phyloP scores from a whole-genome alignment of 2,797 vertebrate species.

The Notolabrus celidotus region DNA sequence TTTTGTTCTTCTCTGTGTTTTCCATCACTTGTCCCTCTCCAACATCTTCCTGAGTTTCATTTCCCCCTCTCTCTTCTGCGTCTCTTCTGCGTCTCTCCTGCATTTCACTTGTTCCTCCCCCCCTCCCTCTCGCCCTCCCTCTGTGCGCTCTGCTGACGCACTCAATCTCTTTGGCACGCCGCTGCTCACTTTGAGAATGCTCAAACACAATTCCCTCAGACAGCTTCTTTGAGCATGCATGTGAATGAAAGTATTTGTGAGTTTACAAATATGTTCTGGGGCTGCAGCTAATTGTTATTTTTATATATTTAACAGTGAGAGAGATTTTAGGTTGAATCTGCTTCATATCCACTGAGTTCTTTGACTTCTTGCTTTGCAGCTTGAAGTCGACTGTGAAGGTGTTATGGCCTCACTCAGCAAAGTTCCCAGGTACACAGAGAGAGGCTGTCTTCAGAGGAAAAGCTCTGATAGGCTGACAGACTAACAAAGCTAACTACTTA shows the following conservation, averaged over 20 bases:
- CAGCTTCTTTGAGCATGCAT: background rate
- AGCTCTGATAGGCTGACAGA: too few species aligned
- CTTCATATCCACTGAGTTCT: background rate
- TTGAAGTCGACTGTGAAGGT: too few species aligned
- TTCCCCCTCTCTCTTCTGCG: too few species aligned
- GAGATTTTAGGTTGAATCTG: background rate
- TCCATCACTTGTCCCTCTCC: conserved; percentile 27
- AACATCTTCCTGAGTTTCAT: conserved; percentile 25
- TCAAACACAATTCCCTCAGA: conserved; percentile 48
- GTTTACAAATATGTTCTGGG: conserved; percentile 5
- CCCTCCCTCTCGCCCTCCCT: background rate
- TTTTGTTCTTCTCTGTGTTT: conserved; percentile 9
- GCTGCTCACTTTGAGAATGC: conserved; percentile 54
- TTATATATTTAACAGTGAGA: background rate
- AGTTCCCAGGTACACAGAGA: too few species aligned
- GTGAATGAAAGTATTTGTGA: conserved; percentile 10
- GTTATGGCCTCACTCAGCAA: too few species aligned
- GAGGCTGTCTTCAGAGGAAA: too few species aligned
- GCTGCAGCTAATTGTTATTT: background rate
- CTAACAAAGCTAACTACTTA: too few species aligned
- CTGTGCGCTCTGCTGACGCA: conserved; percentile 49
- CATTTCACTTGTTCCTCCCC: conserved; percentile 4
- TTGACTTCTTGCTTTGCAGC: background rate
- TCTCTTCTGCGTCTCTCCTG: conserved; percentile 24
- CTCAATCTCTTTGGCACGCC: conserved; percentile 53